Conservation (phyloP, 2,797 vertebrate species). For the Sebastes baramenuke region DNA sequence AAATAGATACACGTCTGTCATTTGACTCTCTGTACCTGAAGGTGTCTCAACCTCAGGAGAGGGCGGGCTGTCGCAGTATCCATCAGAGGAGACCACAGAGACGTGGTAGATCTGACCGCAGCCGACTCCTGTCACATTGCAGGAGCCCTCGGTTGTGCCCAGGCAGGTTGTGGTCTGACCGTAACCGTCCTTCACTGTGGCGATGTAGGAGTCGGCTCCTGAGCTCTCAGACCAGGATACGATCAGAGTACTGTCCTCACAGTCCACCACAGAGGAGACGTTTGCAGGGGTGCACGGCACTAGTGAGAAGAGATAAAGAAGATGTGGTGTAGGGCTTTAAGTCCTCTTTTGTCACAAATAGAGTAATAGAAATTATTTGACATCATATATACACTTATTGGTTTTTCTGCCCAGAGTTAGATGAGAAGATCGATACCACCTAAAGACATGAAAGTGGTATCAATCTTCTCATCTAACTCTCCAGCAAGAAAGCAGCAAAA, state of each 20-base stretch:
- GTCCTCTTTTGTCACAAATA: neutral
- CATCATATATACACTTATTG: neutral
- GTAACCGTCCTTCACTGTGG: constrained; percentile 68
- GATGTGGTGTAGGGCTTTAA: neutral
- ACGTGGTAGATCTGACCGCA: constrained; percentile 80
- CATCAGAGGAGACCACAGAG: constrained; percentile 76
- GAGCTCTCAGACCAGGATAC: constrained; percentile 74
- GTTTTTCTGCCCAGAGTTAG: neutral
- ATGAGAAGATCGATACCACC: neutral
- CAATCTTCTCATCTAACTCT: neutral
- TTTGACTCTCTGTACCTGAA: constrained; percentile 62
- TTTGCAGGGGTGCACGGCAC: constrained; percentile 79
- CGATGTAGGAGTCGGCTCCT: constrained; percentile 77
- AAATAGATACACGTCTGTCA: neutral
- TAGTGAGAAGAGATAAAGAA: constrained; percentile 31
- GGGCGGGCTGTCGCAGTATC: constrained; percentile 75
- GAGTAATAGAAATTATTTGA: neutral
- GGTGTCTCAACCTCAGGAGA: constrained; percentile 37
- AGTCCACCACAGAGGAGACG: constrained; percentile 61
- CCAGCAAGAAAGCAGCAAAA: neutral
- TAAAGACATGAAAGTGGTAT: neutral
- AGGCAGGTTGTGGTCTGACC: constrained; percentile 74
- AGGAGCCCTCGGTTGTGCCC: constrained; percentile 62
- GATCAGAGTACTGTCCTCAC: constrained; percentile 56
- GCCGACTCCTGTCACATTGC: constrained; percentile 70